Base-by-base conservation (phyloP, 2,888 invertebrate genomes). In the Orchestes rusci region DNA sequence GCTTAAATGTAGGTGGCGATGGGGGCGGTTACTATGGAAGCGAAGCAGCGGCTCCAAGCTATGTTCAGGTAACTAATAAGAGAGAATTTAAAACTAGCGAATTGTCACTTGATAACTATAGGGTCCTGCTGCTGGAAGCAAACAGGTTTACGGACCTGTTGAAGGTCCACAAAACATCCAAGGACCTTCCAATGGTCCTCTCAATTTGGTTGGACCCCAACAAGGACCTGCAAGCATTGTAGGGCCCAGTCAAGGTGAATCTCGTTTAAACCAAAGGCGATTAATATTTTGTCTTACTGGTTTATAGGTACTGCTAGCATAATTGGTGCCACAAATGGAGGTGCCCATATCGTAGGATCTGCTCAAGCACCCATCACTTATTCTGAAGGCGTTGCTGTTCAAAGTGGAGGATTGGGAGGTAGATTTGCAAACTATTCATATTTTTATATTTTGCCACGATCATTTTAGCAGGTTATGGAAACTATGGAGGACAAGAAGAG, bases 161-260 rank as follows among this genome's bases (percentile, higher is more conserved):
- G 48, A 51, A 48, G 51, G 51, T 32, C 48, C 45, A 33, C 46
- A 51, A 36, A 47, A 42, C 40, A 40, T 52, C 30, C 45, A 50
- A 39, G 52, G 52, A 23, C 40, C 52, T 31, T 46, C 50, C 37
- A 36, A 50, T 7, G 52, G 52, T 40, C 50, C 46, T 10, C 43
- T 50, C 45, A 52, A 47, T 38, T 39, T 52, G 12, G 49, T 48
- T 20, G 52, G 52, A 52, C 43, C 51, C 32, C 45, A 45, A 43
- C 51, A 51, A 51, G 51, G 51, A 30, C 50, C 52, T 19, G 49
- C 49, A 28, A 35, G 34, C 39, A 46, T 47, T 30, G 47, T 50
- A 39, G 52, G 50, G 47, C 50, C 49, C 34, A 52, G 53, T 44
- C 52, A 51, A 43, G 51, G 51, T 49, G 40, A 16, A 10, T n/a